phyloP scores from a whole-genome alignment of 1,140 invertebrate species.

The Zaprionus gabonicus region DNA sequence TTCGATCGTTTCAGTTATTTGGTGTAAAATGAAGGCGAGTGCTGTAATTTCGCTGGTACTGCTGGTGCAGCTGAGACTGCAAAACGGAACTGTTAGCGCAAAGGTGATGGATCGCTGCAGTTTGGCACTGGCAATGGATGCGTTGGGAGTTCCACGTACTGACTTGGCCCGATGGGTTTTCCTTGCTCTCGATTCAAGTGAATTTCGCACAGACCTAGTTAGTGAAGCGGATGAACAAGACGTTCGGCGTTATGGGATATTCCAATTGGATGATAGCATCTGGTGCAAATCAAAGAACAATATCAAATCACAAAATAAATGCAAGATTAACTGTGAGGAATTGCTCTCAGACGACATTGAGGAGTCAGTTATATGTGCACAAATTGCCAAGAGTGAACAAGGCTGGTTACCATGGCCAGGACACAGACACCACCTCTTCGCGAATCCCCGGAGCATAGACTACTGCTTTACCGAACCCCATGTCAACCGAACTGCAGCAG shows the following conservation, averaged over 20 bases:
- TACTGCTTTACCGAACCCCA: neutral
- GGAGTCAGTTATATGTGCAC: constrained; percentile 27
- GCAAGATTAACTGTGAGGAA: constrained; percentile 20
- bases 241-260: constrained; percentile 85
- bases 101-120: constrained; percentile 13
- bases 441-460: neutral
- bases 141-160: constrained; percentile 23
- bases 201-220: constrained; percentile 74
- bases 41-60: neutral
- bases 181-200: constrained; percentile 85
- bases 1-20: constrained; percentile 28
- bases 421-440: neutral
- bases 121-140: constrained; percentile 29
- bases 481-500: neutral
- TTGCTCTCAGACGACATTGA: constrained; percentile 27
- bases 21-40: neutral
- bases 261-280: constrained; percentile 86
- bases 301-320: constrained; percentile 9
- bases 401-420: constrained; percentile 24
- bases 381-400: neutral
- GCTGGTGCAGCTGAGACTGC: neutral
- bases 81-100: neutral
- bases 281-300: constrained; percentile 78
- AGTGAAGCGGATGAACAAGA: constrained; percentile 84
- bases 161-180: constrained; percentile 84